Base-by-base conservation (phyloP, 1,140 invertebrate species). In the Holcopasites calliopsidis region DNA sequence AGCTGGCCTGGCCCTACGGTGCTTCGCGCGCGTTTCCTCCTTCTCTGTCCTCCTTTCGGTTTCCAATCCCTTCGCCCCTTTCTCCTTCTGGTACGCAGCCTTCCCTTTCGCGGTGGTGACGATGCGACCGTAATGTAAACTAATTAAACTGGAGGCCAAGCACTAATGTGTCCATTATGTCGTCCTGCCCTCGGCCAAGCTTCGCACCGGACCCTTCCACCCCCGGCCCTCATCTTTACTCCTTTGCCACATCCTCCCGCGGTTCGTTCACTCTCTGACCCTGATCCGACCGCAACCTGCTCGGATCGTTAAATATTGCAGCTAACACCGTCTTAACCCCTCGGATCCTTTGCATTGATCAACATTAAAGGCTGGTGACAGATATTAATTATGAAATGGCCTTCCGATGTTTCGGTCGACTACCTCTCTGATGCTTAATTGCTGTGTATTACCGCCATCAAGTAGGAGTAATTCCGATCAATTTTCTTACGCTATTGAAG, bases 161-260 rank as follows among this genome's bases (percentile, higher is more conserved):
- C 83, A 86, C 87, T 90, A 90, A 90, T 90, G 89, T 86, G 85
- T 89, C 89, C 89, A 90, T 90, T 90, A 90, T 87, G 86, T 85
- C 77, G 84, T 84, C 75, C 84, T 85, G 85, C 84, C 77, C 84
- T 85, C 83, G 64, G 68, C 83, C 77, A 76, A 84, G 77, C 81
- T 62, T 76, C 71, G 64, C 54, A 58, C 72, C 74, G 77, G 83
- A 85, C 85, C 80, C 82, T 84, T n/a, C n/a, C 84, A 70, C 55
- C 54, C 75, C 60, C 66, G 31, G 40, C 62, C 18, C 75, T n/a
- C 73, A 16, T 65, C 66, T 69, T 58, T 28, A 28, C 40, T 76
- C 78, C 79, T 80, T 80, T 61, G 40, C 69, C 60, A 50, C 50
- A n/a, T n/a, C n/a, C 78, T 82, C 76, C 68, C 57, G 42, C 42